A percentile compares a stretch with the other conserved stretches of the same genome.
Conservation (phyloP, 1,140 invertebrate species). For the Bombus sylvicola region DNA sequence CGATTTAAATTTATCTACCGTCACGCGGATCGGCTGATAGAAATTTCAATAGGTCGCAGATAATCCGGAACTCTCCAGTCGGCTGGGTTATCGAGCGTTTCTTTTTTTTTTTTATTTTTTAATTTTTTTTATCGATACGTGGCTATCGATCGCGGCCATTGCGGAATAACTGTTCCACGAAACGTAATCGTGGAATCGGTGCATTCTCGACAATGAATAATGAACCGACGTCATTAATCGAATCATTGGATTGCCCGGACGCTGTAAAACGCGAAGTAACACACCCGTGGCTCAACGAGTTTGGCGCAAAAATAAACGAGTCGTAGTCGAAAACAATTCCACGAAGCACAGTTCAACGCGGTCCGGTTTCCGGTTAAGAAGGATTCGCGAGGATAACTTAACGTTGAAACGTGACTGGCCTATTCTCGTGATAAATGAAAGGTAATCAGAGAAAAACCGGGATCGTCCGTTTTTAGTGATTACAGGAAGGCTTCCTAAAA, state of each 20-base stretch:
- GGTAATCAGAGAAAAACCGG: neutral
- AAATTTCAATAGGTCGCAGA: neutral
- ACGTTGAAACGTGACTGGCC: neutral
- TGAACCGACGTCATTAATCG: neutral
- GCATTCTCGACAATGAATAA: neutral
- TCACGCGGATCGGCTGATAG: neutral
- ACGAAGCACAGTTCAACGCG: neutral
- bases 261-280: neutral
- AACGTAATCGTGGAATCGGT: neutral
- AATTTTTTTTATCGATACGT: neutral
- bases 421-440: neutral
- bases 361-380: neutral
- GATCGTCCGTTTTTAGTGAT: neutral
- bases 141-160: constrained; percentile 9
- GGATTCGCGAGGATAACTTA: neutral
- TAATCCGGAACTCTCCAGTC: neutral
- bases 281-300: neutral
- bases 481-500: too few relatives aligned
- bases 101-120: too few relatives aligned
- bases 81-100: neutral
- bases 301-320: neutral
- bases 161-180: constrained; percentile 7
- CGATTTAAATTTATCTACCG: neutral
- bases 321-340: neutral
- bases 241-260: neutral